These are phyloP conservation scores for Porites australiensis DNA, from an alignment of 64 coral and sea anemone species.

Conservation along the genomic window DNA sequence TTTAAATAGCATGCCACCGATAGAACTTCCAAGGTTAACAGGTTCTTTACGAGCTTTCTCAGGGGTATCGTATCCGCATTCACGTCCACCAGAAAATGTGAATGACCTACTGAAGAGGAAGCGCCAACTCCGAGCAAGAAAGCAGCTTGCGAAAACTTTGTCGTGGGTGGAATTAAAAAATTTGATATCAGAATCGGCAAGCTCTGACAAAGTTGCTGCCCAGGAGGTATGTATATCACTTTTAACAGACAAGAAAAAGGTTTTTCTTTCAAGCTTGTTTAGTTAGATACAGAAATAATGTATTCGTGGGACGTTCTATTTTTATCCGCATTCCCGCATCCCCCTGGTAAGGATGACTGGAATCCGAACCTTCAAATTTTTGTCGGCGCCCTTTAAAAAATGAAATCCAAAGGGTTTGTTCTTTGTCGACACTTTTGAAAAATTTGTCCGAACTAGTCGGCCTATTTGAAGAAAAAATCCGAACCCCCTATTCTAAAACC, in stretches of 20 bases:
- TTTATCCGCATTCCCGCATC: too few relatives aligned
- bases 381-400: too few relatives aligned
- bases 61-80: constrained; percentile 70
- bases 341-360: too few relatives aligned
- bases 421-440: too few relatives aligned
- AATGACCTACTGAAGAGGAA: constrained; percentile 79
- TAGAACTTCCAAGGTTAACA: constrained; percentile 95
- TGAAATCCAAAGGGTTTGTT: too few relatives aligned
- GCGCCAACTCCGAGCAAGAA: constrained; percentile 76
- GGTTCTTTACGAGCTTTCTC: constrained; percentile 96
- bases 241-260: background rate
- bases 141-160: constrained; percentile 66
- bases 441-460: too few relatives aligned
- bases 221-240: constrained; percentile 70
- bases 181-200: constrained; percentile 64
- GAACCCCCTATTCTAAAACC: too few relatives aligned
- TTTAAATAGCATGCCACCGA: constrained; percentile 30
- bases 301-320: too few relatives aligned
- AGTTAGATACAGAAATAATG: too few relatives aligned
- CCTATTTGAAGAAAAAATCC: too few relatives aligned
- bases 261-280: too few relatives aligned
- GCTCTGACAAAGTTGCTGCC: constrained; percentile 67
- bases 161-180: constrained; percentile 87
- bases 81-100: background rate
- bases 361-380: too few relatives aligned